Evolutionary conservation across 2,113 vertebrate genomes (phyloP).

Genomic region (Stigmatopora argus): DNA sequence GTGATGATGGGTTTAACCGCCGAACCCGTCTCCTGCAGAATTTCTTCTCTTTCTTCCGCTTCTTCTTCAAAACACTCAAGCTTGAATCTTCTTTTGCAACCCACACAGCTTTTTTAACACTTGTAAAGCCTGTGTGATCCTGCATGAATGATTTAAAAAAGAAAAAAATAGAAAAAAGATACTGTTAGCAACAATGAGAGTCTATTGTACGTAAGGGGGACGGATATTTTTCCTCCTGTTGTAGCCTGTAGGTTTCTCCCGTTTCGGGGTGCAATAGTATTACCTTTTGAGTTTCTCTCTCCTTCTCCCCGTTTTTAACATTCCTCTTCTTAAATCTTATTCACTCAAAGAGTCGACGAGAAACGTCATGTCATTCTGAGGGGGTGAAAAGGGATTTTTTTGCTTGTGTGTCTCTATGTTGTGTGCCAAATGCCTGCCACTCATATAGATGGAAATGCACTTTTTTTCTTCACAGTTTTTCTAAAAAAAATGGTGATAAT

Average conservation of each 20-base stretch:
- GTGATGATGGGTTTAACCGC: constrained; percentile 46
- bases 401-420: constrained; percentile 58
- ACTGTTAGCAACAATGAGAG: constrained; percentile 64
- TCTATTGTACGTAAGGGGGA: constrained; percentile 61
- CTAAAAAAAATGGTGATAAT: constrained; percentile 28
- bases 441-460: constrained; percentile 56
- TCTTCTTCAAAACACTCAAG: constrained; percentile 72
- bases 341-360: constrained; percentile 29
- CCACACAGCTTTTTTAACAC: constrained; percentile 66
- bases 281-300: constrained; percentile 54
- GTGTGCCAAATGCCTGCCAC: constrained; percentile 65
- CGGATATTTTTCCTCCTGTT: constrained; percentile 54
- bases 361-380: constrained; percentile 23
- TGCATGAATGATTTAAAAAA: constrained; percentile 75
- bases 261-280: constrained; percentile 28
- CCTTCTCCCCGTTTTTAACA: constrained; percentile 51
- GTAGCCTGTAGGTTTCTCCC: constrained; percentile 66
- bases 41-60: constrained; percentile 66
- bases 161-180: constrained; percentile 29
- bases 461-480: constrained; percentile 54
- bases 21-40: constrained; percentile 64
- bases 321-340: constrained; percentile 53
- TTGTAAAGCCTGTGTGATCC: constrained; percentile 70
- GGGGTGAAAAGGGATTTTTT: constrained; percentile 31
- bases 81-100: constrained; percentile 77